Base-by-base conservation (phyloP, 2,888 invertebrate species). In the Plebejus melissa region DNA sequence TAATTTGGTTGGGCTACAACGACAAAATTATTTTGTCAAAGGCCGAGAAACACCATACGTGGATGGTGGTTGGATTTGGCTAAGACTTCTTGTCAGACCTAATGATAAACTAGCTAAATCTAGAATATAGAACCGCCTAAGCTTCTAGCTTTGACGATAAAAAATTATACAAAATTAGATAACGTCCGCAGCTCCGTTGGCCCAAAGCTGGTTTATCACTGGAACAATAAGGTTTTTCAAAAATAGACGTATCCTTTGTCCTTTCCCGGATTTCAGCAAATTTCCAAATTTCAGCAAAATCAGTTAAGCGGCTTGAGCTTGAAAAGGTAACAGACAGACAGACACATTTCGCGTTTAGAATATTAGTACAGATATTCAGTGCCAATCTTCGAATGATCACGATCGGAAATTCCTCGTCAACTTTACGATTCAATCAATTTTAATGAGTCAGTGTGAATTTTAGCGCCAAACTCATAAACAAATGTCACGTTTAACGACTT, bases 401-500 rank as follows among this genome's bases (percentile, higher is more conserved):
- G 54, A 2, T 75, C 50, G 32, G 69, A 75, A 65, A 65, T 65
- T 65, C 65, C 16, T 65, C 16, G 32, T 72, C 72, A 50, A 72
- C 13, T 54, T 72, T 72, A 72, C 9, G 22, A 54, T 72, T 76
- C 58, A 74, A 76, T 71, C 50, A 65, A 71, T 36, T n/a, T 69
- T 75, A 72, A 74, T 76, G 71, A 76, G 11, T 76, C 74, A 76
- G 75, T 41, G 75, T 71, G 71, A 75, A 71, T 58, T 58, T 75
- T 75, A 75, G 71, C 71, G 58, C 75, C 71, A 11, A 71, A 71
- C 70, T 58, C 75, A 75, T 72, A 75, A 72, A 83, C 78, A 82
- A 82, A 82, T 85, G 86, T 87, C 83, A 82, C 82, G 82, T 86
- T 89, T 90, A 86, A 90, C 83, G 85, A 87, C 82, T 82, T 81